phyloP scores from a whole-genome alignment of 2,797 vertebrate genomes.

The Crocodylus rhombifer region DNA sequence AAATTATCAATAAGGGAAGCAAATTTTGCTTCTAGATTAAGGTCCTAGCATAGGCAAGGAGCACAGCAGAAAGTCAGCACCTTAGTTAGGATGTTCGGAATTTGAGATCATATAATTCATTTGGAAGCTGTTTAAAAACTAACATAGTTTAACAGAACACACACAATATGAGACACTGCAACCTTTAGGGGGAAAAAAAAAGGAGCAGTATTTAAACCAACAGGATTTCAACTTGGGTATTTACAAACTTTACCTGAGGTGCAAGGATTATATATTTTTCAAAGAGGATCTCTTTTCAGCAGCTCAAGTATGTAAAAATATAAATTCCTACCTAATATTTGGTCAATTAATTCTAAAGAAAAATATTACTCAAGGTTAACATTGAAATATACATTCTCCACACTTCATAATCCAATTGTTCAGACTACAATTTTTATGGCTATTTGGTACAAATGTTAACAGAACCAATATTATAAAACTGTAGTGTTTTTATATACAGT shows the following conservation, averaged over 20 bases:
- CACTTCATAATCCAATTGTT: conserved; percentile 71
- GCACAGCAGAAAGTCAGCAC: conserved; percentile 24
- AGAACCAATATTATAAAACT: conserved; percentile 79
- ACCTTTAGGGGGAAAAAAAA: conserved; percentile 26
- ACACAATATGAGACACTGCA: conserved; percentile 66
- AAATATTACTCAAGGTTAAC: conserved; percentile 78
- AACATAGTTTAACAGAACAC: conserved; percentile 65
- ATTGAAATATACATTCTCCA: conserved; percentile 76
- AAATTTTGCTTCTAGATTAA: not conserved
- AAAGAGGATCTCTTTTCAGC: conserved; percentile 79
- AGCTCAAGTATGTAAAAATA: conserved; percentile 85
- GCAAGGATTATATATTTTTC: conserved; percentile 77
- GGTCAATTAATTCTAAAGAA: conserved; percentile 82
- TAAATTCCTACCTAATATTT: conserved; percentile 80
- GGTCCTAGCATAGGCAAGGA: conserved; percentile 31
- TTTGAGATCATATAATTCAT: conserved; percentile 63
- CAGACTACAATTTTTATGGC: conserved; percentile 76
- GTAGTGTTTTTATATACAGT: conserved; percentile 85
- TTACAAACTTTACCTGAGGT: conserved; percentile 84
- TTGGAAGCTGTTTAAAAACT: conserved; percentile 58
- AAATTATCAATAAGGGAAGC: not conserved
- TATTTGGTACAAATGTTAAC: conserved; percentile 82
- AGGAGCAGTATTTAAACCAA: conserved; percentile 69
- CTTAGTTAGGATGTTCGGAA: conserved; percentile 32
- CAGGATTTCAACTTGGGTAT: conserved; percentile 71